Conservation (phyloP, 2,797 vertebrate species). For the Cynopterus sphinx region DNA sequence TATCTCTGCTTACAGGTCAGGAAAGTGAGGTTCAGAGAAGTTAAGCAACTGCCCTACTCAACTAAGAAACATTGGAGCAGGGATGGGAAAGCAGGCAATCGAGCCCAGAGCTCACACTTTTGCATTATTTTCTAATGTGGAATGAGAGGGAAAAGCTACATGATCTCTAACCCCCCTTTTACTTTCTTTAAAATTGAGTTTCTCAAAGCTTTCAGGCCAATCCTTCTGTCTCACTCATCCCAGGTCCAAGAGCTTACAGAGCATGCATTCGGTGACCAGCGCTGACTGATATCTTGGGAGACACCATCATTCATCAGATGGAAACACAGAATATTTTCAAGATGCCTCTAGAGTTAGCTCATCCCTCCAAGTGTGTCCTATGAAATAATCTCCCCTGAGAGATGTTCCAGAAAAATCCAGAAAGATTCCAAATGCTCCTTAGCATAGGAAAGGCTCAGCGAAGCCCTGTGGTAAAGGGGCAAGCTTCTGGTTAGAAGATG, state of each 20-base stretch:
- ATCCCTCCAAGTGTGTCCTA: neutral
- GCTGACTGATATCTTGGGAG: neutral
- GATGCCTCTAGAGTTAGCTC: neutral
- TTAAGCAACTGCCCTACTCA: neutral
- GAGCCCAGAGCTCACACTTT: neutral
- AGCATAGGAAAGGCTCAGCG: neutral
- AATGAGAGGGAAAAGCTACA: neutral
- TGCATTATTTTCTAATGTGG: neutral
- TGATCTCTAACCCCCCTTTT: neutral
- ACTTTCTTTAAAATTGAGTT: neutral
- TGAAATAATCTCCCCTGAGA: neutral
- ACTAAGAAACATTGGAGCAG: neutral
- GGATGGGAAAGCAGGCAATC: neutral
- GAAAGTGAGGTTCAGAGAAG: neutral
- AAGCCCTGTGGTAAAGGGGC: neutral
- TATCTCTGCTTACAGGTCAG: neutral
- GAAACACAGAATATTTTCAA: neutral
- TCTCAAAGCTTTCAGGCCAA: neutral
- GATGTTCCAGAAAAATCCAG: neutral
- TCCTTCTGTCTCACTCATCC: neutral
- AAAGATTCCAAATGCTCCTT: neutral
- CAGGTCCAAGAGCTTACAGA: neutral
- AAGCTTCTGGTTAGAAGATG: no score
- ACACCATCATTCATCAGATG: neutral
- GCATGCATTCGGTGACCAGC: accelerated